Evolutionary conservation across 2,888 invertebrate genomes (phyloP), one percentile per base, ranked within the genome.

Genomic region (Saturnia japonica): DNA sequence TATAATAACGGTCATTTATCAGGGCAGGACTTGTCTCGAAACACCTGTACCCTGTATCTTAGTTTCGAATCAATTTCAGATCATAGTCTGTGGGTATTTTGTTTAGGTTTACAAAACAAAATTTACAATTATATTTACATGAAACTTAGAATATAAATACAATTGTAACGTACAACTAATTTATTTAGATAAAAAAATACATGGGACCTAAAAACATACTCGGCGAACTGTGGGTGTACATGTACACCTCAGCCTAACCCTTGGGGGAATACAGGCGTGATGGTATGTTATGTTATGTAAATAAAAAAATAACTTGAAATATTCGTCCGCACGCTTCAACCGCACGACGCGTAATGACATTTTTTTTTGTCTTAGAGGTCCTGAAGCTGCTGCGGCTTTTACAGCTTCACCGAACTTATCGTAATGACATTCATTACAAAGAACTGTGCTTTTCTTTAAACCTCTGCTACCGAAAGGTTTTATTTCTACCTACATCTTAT

Each of bases 1-100:
- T 71, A 74, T 72, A 76, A 79, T 78, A 75, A 74, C 74, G 73
- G 72, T 74, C 73, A 78, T 76, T 72, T 73, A 72, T 71, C 71
- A 73, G 68, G 45, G 34, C 22, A 40, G 40, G 47, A 43, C 54
- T 11, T 60, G 60, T 60, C 62, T 47, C 34, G 22, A 40, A 43
- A 45, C 67, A 69, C 67, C 68, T 69, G 62, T 19, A 60, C 45
- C 67, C 47, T 16, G 42, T 43, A 67, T 43, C 69, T 67, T 45
- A 60, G 47, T 62, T 47, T 66, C 25, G 51, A 40, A 71, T 71
- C 60, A 64, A 45, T 60, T 60, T 40, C 42, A 40, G 43, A 60
- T 28, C 43, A 19, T 19, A 25, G 16, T 19, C 47, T 67, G 9
- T 40, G 12, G 22, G 11, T 60, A 28, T 14, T 28, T 60, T 60